Evolutionary conservation across 2,797 vertebrate genomes (phyloP), one percentile per base, ranked within the genome.

Genomic region (Semaprochilodus insignis): DNA sequence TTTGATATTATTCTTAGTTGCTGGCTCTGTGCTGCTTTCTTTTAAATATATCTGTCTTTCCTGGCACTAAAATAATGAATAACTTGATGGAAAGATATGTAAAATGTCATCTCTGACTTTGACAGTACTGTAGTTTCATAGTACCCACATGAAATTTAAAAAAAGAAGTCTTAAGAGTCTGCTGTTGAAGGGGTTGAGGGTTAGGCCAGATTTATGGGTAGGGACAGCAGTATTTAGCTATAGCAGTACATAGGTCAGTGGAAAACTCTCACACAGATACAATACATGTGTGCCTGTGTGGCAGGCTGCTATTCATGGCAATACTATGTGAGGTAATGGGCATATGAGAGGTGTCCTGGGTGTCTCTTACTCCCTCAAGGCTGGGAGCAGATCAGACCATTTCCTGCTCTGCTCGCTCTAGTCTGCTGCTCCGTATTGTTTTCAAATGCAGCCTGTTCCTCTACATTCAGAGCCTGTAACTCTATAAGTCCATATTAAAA

Each of bases 241-340:
- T 8, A 48, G 44, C 6, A 48, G 8, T 48, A 11, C 44, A 48
- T 17, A 21, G 54, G 65, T 40, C 65, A 11, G 65, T 40, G 17
- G 65, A 40, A 67, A 40, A 40, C 65, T 17, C 52, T 16, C 65
- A 40, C 8, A 70, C 44, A 40, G n/a, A 48, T 23, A 23, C 13
- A n/a, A 48, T 13, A 23, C 36, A 23, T 67, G 77, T 81, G 27
- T 71, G 21, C 57, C 51, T 79, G 74, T 67, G 34, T 62, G 66
- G 51, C 31, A 51, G 62, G 34, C 31, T 60, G 21, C 31, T 87
- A 54, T 69, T 54, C 23, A 62, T 62, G 59, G 16, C 54, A 77
- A 75, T 65, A 70, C 44, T 62, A 52, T 80, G n/a, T 85, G 67
- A 86, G 66, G 72, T 79, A 82, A 84, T 81, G 21, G 44, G 78